Percentiles rank a stretch among this genome's conserved stretches.
phyloP scores from a whole-genome alignment of 1,140 invertebrate species.

The Schmidtea mediterranea region DNA sequence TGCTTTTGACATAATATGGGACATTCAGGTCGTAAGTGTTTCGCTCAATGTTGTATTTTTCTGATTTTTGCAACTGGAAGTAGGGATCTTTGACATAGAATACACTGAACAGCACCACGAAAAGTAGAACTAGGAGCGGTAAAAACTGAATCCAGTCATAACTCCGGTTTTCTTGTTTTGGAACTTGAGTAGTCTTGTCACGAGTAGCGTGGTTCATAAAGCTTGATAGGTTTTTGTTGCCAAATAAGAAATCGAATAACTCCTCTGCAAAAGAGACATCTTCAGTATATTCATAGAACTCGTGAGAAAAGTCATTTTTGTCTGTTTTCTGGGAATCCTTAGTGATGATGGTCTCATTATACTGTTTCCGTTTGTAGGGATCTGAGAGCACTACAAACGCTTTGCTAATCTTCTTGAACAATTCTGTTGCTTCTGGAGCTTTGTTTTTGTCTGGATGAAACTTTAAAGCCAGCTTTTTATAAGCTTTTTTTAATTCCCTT shows the following conservation, averaged over 20 bases:
- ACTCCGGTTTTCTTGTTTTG: conserved; percentile 32
- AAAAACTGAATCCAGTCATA: background rate
- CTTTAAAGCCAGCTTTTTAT: conserved; percentile 51
- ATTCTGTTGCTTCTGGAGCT: conserved; percentile 39
- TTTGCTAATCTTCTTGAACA: background rate
- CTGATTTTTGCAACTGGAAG: background rate
- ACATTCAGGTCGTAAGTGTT: background rate
- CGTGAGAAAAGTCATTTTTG: background rate
- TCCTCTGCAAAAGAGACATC: background rate
- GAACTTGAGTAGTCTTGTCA: too few relatives aligned
- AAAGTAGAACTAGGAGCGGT: background rate
- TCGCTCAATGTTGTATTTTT: background rate
- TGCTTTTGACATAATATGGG: background rate
- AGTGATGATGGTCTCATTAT: too few relatives aligned
- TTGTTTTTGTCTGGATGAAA: conserved; percentile 99
- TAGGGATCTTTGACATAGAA: background rate
- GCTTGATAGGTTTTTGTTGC: too few relatives aligned
- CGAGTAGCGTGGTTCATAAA: too few relatives aligned
- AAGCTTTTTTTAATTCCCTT: conserved; percentile 64
- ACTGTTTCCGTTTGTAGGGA: background rate
- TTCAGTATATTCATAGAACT: background rate
- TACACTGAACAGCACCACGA: background rate
- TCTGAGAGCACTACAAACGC: background rate
- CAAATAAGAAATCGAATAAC: too few relatives aligned
- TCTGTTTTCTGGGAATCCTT: too few relatives aligned